These are phyloP conservation scores for Spilogale gracilis DNA, from an alignment of 2,113 vertebrate species.

Conservation along the genomic window DNA sequence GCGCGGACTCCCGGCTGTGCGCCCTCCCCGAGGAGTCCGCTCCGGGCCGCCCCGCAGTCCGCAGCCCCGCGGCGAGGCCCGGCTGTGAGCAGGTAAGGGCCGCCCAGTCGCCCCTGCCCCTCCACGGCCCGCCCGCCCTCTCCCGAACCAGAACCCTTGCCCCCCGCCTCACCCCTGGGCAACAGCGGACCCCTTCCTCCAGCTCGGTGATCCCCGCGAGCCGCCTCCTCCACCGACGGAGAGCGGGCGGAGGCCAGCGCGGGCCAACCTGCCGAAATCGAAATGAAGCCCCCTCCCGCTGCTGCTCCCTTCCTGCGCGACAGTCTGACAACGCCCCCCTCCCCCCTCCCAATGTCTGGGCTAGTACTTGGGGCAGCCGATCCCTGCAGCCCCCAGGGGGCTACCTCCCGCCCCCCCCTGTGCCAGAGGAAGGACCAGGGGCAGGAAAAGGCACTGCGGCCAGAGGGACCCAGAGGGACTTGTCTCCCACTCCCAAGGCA, in stretches of 20 bases:
- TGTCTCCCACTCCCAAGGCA: neutral
- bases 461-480: neutral
- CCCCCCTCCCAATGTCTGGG: neutral
- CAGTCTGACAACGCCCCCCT: neutral
- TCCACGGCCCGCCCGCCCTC: neutral
- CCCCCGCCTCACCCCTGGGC: neutral
- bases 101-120: neutral
- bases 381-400: neutral
- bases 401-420: neutral
- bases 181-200: neutral
- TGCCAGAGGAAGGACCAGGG: neutral
- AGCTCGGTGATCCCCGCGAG: neutral
- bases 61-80: constrained; percentile 1
- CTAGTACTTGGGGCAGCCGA: neutral
- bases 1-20: neutral
- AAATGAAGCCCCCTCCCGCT: neutral
- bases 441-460: constrained; percentile 1
- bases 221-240: neutral
- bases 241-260: neutral
- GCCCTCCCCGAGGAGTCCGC: neutral
- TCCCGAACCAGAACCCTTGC: neutral
- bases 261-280: neutral
- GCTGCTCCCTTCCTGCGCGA: neutral
- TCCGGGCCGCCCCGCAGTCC: neutral
- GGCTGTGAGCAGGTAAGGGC: constrained; percentile 72